Evolutionary conservation across 2,797 vertebrate species (phyloP), one percentile per base, ranked within the genome.

Genomic region (Lacerta agilis): DNA sequence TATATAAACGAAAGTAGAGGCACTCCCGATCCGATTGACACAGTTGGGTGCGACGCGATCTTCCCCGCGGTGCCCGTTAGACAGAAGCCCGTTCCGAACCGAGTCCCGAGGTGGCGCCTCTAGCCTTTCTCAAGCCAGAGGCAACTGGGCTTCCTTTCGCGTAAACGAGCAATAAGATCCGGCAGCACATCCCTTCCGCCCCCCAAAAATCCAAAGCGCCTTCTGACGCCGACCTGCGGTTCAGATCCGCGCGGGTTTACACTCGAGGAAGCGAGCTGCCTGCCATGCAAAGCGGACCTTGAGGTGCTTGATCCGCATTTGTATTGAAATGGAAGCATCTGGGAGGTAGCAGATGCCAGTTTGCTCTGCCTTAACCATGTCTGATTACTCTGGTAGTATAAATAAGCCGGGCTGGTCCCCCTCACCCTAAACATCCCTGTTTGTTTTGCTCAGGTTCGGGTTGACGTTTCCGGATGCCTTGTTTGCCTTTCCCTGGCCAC

Each of bases 401-500:
- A 38, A 38, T 36, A 73, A 27, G 7, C 13, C 36, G 17, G 72
- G 23, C 90, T 8, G 81, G 64, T 49, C 4, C 64, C 2, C 11
- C 73, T 93, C 86, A 92, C 76, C 87, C 90, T 87, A 91, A 85
- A 55, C 88, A 29, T 88, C 61, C 2, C 2, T 94, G 91, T 95
- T 95, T 92, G 81, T 61, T 29, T 85, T 93, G 86, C 89, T 93
- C 91, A 92, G 84, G 61, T 69, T 91, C 86, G 87, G 88, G 85
- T 8, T 94, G 88, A 76, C 89, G 94, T 92, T 84, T 90, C 91
- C 89, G 81, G 86, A 88, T 36, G 58, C 73, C 58, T 41, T 90
- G 90, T 88, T 94, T 96, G 89, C 92, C 45, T 92, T 94, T 92
- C 88, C 86, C 8, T 89, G 75, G 80, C 83, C 83, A 82, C 73